A percentile compares a stretch with the other conserved stretches of the same genome.
Evolutionary conservation across 2,797 vertebrate genomes (phyloP).

Genomic region (Eulemur coronatus): DNA sequence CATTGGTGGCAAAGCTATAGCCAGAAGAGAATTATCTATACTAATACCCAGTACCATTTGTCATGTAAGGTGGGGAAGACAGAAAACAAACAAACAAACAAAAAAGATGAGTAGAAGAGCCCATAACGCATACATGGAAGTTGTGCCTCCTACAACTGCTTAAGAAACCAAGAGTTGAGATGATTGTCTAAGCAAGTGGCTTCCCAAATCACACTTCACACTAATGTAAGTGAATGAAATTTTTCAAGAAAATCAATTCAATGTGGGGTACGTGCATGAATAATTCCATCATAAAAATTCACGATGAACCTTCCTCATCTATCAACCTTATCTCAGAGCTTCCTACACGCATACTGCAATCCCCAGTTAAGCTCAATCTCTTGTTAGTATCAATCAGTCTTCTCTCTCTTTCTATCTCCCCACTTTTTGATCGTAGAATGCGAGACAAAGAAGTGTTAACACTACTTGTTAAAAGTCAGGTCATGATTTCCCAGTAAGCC

Average conservation of each 20-base stretch:
- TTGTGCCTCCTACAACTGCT: too few species aligned
- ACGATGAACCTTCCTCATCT: not conserved
- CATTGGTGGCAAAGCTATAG: not conserved
- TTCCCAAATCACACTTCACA: not conserved
- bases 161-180: not conserved
- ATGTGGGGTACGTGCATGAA: not conserved
- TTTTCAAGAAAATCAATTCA: not conserved
- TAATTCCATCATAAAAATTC: not conserved
- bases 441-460: not conserved
- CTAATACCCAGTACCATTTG: not conserved
- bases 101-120: not conserved
- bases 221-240: not conserved
- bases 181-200: not conserved
- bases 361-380: not conserved
- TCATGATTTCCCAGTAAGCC: not conserved
- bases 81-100: not conserved
- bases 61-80: not conserved
- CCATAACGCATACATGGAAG: rapidly evolving
- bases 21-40: not conserved
- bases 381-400: not conserved
- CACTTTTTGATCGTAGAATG: not conserved
- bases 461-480: not conserved
- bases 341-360: not conserved
- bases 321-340: not conserved
- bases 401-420: not conserved